Percentiles rank a stretch among this genome's conserved stretches.
Conservation (phyloP, 2,113 vertebrate species). For the Lophura nycthemera region DNA sequence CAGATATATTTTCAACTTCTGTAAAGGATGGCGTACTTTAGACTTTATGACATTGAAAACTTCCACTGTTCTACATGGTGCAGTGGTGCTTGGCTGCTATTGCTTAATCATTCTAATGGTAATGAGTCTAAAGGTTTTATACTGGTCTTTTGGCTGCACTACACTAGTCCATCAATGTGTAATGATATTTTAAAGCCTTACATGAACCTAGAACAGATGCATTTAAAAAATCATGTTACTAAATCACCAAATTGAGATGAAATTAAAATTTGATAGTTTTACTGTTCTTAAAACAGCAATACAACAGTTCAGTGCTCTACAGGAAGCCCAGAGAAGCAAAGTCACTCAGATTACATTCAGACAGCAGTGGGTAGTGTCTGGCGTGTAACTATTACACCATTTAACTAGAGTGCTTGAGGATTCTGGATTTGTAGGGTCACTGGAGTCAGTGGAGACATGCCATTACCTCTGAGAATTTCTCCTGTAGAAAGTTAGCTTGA, state of each 20-base stretch:
- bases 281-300: background rate
- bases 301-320: background rate
- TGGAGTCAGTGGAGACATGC: background rate
- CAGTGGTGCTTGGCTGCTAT: conserved; percentile 29
- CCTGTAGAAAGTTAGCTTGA: background rate
- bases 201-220: background rate
- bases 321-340: background rate
- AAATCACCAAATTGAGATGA: background rate
- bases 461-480: conserved; percentile 28
- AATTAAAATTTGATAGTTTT: background rate
- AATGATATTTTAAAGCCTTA: conserved; percentile 13
- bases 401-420: background rate
- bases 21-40: conserved; percentile 19
- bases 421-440: background rate
- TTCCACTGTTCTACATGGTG: conserved; percentile 38
- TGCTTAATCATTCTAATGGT: conserved; percentile 63
- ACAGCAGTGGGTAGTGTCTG: background rate
- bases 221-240: background rate
- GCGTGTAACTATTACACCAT: background rate
- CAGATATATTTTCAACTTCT: background rate
- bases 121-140: conserved; percentile 56
- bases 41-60: conserved; percentile 59
- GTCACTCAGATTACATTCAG: background rate
- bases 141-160: conserved; percentile 9
- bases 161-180: background rate